These are phyloP conservation scores for Lutjanus argentimaculatus DNA, from an alignment of 2,797 vertebrate species.

Conservation along the genomic window DNA sequence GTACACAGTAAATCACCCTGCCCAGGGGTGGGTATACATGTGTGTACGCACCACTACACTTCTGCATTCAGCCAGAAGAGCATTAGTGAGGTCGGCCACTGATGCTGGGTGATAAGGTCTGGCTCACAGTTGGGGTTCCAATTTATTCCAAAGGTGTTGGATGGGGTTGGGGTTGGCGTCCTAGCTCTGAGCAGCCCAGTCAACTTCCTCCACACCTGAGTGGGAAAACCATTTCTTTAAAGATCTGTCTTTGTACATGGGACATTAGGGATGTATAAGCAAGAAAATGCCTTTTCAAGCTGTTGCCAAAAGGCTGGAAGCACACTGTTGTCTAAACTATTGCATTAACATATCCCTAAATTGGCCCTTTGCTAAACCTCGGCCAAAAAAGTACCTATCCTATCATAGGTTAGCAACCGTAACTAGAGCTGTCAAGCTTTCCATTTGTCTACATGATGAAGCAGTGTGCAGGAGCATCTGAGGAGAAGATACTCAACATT, in stretches of 20 bases:
- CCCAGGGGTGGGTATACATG: too few species aligned
- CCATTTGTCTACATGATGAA: too few species aligned
- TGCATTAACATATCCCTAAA: too few species aligned
- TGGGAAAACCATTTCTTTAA: neutral
- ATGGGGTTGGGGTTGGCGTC: neutral
- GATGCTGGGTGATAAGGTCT: neutral
- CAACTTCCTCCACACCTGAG: neutral
- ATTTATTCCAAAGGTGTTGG: neutral
- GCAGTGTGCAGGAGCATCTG: too few species aligned
- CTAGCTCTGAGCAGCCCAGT: neutral
- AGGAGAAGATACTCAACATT: too few species aligned
- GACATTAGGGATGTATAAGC: neutral
- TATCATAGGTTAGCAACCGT: too few species aligned
- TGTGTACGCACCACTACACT: neutral
- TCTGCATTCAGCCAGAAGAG: neutral
- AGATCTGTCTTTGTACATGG: neutral
- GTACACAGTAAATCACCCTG: neutral
- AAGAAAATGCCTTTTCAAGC: neutral
- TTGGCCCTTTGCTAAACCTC: too few species aligned
- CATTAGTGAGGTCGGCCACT: neutral
- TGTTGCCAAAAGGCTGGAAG: neutral
- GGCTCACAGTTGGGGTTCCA: neutral
- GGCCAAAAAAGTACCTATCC: too few species aligned
- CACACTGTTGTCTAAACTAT: neutral
- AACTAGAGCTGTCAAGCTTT: too few species aligned